These are phyloP conservation scores for Hyppa rectilinea DNA, from an alignment of 2,888 invertebrate species.

Conservation along the genomic window DNA sequence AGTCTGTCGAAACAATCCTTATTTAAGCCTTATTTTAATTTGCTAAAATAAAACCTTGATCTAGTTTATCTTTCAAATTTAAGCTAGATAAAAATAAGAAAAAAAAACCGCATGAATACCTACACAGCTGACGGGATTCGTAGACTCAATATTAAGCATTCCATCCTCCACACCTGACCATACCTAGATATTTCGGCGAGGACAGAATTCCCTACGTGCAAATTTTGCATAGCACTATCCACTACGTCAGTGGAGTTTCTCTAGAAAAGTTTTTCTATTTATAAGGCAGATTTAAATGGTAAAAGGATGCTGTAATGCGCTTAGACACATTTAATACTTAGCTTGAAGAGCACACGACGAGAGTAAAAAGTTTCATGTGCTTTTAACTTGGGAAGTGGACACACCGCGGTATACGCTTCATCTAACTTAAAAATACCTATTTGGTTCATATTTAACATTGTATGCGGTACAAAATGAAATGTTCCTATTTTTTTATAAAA, in stretches of 20 bases:
- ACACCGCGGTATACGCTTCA: neutral
- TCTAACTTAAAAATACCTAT: neutral
- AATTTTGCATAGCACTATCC: conserved; percentile 55
- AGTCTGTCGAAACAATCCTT: neutral
- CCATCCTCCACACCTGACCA: conserved; percentile 62
- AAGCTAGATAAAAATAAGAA: conserved; percentile 34
- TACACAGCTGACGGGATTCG: conserved; percentile 40
- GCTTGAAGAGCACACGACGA: conserved; percentile 13
- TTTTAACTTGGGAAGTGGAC: conserved; percentile 33
- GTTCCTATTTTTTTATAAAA: no score
- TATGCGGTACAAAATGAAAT: neutral
- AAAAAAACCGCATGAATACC: conserved; percentile 47
- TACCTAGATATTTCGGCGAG: conserved; percentile 56
- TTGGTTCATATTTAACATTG: conserved; percentile 1
- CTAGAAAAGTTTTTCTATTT: conserved; percentile 36
- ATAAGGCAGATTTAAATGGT: conserved; percentile 25
- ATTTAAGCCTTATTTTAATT: neutral
- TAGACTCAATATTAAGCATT: conserved; percentile 67
- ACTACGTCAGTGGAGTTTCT: conserved; percentile 20
- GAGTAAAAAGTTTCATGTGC: conserved; percentile 43
- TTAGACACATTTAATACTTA: conserved; percentile 42
- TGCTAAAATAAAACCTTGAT: neutral
- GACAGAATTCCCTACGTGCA: conserved; percentile 60
- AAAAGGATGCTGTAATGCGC: conserved; percentile 29
- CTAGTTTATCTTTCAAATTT: conserved; percentile 19